Base-by-base conservation (phyloP, 2,113 vertebrate genomes). In the Stictonetta naevosa region DNA sequence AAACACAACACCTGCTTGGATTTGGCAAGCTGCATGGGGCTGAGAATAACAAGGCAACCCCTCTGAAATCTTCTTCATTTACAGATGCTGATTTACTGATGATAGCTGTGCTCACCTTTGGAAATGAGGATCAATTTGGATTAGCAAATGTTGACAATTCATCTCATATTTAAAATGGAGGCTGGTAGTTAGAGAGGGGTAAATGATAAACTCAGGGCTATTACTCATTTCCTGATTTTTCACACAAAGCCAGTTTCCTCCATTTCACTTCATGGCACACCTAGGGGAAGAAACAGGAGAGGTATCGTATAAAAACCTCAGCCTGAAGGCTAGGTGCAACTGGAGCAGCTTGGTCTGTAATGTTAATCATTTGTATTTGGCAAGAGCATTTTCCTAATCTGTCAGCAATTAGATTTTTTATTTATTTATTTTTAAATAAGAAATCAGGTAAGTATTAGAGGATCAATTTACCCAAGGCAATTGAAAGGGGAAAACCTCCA, bases 1-100 rank as follows among this genome's bases (percentile, higher is more conserved):
- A 91, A 93, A 91, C 31, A 16, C 42, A 93, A 76, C 78, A 95
- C 94, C 93, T 91, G 94, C 84, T 71, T 88, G 63, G 36, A 94
- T 90, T 26, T 90, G 93, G 94, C 89, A 95, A 85, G 66, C 72
- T 73, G 62, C 62, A 63, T 3, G 14, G 31, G 71, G 67, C 67
- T 88, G 63, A 74, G 26, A 75, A 87, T 53, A 82, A 83, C 25
- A 85, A 59, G 40, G 67, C 40, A 89, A 50, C 21, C 40, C 50
- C 52, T 95, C 52, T n/a, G 79, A 87, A 69, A 79, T 29, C 53
- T 76, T 67, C 56, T 55, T 77, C 40, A 69, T 82, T 84, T 90
- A 72, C 38, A 92, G 78, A 73, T 53, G n/a, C 19, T 1, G 1
- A 58, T 82, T 83, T 92, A 84, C 67, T 95, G 93, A 71, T 1